Evolutionary conservation across 2,113 vertebrate genomes (phyloP).

Genomic region (Suncus etruscus): DNA sequence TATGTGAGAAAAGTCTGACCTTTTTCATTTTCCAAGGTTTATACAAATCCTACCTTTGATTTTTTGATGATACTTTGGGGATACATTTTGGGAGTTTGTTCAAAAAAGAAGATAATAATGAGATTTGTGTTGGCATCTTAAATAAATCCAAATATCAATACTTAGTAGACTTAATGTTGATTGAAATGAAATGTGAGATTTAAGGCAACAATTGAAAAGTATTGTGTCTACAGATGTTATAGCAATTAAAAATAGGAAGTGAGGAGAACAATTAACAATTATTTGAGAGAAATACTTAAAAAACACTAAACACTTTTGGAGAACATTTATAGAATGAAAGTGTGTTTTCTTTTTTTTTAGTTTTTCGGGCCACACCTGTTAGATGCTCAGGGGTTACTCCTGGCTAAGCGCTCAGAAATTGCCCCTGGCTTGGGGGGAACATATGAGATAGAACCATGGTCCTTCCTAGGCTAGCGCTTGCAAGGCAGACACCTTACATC

Average conservation of each 20-base stretch:
- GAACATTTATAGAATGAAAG: background rate
- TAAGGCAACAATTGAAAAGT: background rate
- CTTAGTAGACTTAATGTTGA: background rate
- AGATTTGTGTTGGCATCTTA: slow-evolving; percentile 31
- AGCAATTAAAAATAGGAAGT: background rate
- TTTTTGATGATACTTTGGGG: background rate
- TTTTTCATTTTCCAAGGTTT: slow-evolving; percentile 6
- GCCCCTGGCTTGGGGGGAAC: too few species aligned
- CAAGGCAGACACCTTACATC: too few species aligned
- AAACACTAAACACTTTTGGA: background rate
- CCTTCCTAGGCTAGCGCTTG: too few species aligned
- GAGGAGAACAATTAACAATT: background rate
- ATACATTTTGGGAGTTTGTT: background rate
- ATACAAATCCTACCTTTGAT: background rate
- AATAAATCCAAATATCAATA: background rate
- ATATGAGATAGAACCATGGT: too few species aligned
- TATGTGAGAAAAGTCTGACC: background rate
- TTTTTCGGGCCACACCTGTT: too few species aligned
- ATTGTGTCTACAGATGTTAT: background rate
- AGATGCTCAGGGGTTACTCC: too few species aligned
- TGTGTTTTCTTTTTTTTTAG: too few species aligned
- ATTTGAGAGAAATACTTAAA: slow-evolving; percentile 9
- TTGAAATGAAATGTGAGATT: background rate
- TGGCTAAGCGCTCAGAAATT: too few species aligned
- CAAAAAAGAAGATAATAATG: slow-evolving; percentile 19